A percentile compares a stretch with the other conserved stretches of the same genome.
phyloP scores from a whole-genome alignment of 2,888 invertebrate genomes.

The Chymomyza caudatula region DNA sequence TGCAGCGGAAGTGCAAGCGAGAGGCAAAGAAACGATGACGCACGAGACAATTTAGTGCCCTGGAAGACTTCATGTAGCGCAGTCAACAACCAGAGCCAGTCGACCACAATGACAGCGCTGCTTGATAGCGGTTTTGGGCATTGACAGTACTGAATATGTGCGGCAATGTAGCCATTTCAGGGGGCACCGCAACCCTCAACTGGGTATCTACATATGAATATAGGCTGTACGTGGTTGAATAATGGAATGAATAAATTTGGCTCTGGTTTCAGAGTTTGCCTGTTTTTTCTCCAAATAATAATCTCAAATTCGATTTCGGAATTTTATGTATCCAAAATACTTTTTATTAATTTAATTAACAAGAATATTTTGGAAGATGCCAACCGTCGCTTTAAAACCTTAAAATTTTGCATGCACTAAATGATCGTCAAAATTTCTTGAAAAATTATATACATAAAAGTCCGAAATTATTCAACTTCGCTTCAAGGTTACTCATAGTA shows the following conservation, averaged over 20 bases:
- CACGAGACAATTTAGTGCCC: slow-evolving; percentile 34
- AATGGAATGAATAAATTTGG: neutral
- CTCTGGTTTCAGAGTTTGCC: neutral
- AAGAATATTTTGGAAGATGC: too few species aligned
- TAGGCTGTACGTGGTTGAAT: neutral
- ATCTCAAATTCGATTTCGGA: neutral
- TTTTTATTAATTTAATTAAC: too few species aligned
- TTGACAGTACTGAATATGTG: slow-evolving; percentile 32
- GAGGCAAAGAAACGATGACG: slow-evolving; percentile 10
- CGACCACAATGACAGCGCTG: slow-evolving; percentile 42
- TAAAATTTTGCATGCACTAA: too few species aligned
- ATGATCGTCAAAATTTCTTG: too few species aligned
- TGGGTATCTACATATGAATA: too few species aligned
- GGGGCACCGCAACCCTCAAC: neutral
- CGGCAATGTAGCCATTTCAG: neutral
- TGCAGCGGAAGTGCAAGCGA: slow-evolving; percentile 46
- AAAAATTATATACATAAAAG: too few species aligned
- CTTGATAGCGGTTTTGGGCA: slow-evolving; percentile 34
- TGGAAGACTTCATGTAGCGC: slow-evolving; percentile 39
- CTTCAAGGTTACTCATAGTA: too few species aligned
- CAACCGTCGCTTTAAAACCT: too few species aligned
- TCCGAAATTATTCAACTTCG: too few species aligned
- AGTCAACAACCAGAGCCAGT: slow-evolving; percentile 6
- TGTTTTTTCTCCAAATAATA: too few species aligned
- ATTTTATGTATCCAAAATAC: too few species aligned